These are phyloP conservation scores for Listronotus oregonensis DNA, from an alignment of 1,140 invertebrate species.

Conservation along the genomic window DNA sequence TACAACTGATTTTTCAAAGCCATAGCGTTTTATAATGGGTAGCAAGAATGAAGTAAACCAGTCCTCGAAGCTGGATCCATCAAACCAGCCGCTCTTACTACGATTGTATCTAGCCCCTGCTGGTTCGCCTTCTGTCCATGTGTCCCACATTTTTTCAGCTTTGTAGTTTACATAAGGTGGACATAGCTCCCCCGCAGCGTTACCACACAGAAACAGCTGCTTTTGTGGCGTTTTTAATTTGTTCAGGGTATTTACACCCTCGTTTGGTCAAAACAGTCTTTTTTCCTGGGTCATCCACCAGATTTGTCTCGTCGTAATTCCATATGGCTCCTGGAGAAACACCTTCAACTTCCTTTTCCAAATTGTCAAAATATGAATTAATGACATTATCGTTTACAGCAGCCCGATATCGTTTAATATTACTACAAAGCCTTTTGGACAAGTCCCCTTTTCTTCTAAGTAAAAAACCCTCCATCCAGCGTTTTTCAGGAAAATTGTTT, in stretches of 20 bases:
- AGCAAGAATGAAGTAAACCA: no score
- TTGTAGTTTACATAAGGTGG: slow-evolving; percentile 38
- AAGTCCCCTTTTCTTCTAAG: neutral
- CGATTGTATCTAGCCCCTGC: slow-evolving; percentile 44
- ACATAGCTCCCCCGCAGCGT: slow-evolving; percentile 3
- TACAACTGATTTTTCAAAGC: no score
- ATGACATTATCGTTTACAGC: slow-evolving; percentile 29
- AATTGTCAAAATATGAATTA: slow-evolving; percentile 10
- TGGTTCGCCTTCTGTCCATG: slow-evolving; percentile 49
- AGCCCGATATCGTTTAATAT: slow-evolving; percentile 21
- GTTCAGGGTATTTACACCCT: slow-evolving; percentile 7
- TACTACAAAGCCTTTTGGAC: neutral
- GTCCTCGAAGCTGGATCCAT: no score
- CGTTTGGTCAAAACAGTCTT: slow-evolving; percentile 5
- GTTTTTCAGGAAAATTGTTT: no score
- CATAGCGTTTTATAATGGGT: no score
- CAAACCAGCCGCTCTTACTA: slow-evolving; percentile 23
- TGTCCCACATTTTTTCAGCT: slow-evolving; percentile 47
- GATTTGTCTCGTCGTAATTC: slow-evolving; percentile 4
- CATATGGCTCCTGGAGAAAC: slow-evolving; percentile 3
- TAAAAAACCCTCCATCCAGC: no score
- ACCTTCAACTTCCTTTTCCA: neutral
- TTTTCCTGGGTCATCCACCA: slow-evolving; percentile 4
- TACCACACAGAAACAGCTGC: neutral
- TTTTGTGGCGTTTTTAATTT: neutral